Evolutionary conservation across 2,888 invertebrate genomes (phyloP), one percentile per base, ranked within the genome.

Genomic region (Scaptomyza cyrtandrae): DNA sequence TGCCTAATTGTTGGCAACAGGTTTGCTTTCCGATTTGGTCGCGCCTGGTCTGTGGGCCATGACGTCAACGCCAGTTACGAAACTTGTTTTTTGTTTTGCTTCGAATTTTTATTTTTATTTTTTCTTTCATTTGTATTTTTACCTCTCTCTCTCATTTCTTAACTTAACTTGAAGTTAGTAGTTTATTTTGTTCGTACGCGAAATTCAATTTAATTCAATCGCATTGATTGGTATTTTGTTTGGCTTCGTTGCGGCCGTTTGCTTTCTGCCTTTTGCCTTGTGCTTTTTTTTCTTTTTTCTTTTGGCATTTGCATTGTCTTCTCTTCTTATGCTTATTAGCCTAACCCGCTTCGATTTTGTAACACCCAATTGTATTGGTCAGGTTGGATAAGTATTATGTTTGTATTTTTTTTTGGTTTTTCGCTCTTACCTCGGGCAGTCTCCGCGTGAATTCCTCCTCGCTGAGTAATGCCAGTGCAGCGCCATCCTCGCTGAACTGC

Each of bases 371-470:
- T 73, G 57, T 73, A 74, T 77, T 37, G 50, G 57, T 45, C 75
- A 56, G 67, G 72, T 71, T 77, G 49, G 45, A 52, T 52, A 75
- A 74, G 85, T 76, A 80, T 68, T 41, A 64, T 39, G 9, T 39
- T 52, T 52, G 33, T 10, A 10, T 19, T 9, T 39, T 16, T 45
- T n/a, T 33, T 24, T 11, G 41, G 14, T 35, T 3, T 10, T 37
- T 24, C 14, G 44, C 24, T 64, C 92, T 89, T 92, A 97, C 97
- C 95, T 96, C 96, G 63, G 97, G 96, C 84, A 96, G 95, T 92
- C 96, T 94, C 83, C 95, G 95, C 81, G 95, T 94, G 91, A 98
- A 98, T 87, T 98, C 97, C 77, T 97, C 96, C 91, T 98, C 97
- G 49, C 95, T 95, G 61, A 98, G 93, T 53, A 95, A 94, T 66